A percentile compares a stretch with the other conserved stretches of the same genome.
Evolutionary conservation across 1,140 invertebrate species (phyloP).

Genomic region (Drosophila bipectinata): DNA sequence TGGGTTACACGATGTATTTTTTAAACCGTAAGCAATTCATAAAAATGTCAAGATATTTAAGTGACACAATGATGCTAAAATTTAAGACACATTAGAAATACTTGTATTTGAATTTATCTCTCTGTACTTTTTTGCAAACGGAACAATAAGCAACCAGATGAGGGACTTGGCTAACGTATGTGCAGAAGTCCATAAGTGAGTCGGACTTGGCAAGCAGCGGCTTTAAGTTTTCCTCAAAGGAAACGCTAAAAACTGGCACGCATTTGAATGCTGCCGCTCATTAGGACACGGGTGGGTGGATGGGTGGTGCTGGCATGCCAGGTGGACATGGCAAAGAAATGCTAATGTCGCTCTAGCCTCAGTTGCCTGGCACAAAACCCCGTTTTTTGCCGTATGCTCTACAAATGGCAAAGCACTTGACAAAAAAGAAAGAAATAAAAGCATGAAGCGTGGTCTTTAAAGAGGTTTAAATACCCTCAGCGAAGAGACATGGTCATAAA

Average conservation of each 20-base stretch:
- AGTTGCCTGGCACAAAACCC: slow-evolving; percentile 58
- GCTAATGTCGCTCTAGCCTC: slow-evolving; percentile 61
- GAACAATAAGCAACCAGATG: slow-evolving; percentile 43
- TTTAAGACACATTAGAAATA: background rate
- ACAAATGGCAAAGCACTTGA: slow-evolving; percentile 48
- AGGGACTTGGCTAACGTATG: slow-evolving; percentile 32
- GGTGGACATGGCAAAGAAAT: slow-evolving; percentile 67
- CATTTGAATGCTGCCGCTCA: slow-evolving; percentile 70
- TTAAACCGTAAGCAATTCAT: no score
- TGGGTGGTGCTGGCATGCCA: slow-evolving; percentile 11
- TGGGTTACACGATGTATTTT: no score
- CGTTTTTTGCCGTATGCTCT: slow-evolving; percentile 48
- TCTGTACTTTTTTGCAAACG: slow-evolving; percentile 24
- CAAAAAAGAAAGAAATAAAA: slow-evolving; percentile 31
- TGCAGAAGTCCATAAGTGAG: slow-evolving; percentile 61
- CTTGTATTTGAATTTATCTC: background rate
- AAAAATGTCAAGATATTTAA: no score
- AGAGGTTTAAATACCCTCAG: slow-evolving; percentile 11
- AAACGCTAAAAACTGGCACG: slow-evolving; percentile 64
- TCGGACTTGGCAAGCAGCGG: slow-evolving; percentile 25
- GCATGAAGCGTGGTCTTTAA: background rate
- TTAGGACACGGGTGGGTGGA: slow-evolving; percentile 39
- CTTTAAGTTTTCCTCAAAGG: slow-evolving; percentile 49
- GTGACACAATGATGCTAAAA: no score
- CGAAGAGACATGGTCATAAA: background rate